Conservation (phyloP, 2,113 vertebrate species). For the Marcusenius ussheri region DNA sequence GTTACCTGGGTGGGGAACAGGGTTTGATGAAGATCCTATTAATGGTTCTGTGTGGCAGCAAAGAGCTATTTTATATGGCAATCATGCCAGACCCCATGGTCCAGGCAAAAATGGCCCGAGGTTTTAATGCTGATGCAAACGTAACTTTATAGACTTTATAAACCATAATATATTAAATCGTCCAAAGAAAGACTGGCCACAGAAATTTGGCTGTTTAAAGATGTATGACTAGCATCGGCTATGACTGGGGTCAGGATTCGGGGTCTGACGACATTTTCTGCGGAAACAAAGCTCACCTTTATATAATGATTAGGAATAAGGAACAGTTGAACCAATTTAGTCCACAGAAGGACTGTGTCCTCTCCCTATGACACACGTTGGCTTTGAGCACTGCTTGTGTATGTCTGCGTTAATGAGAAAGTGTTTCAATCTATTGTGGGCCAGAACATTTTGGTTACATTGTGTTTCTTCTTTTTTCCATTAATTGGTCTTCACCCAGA, state of each 20-base stretch:
- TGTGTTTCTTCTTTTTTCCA: background rate
- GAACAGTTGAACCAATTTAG: background rate
- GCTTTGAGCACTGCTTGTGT: background rate
- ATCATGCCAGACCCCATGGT: background rate
- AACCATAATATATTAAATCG: background rate
- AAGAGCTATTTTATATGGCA: background rate
- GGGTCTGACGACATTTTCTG: background rate
- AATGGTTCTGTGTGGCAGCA: background rate
- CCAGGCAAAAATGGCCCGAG: background rate
- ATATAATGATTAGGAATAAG: background rate
- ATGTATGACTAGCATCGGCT: background rate
- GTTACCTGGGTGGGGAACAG: background rate
- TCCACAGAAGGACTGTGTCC: background rate
- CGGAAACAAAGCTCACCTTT: background rate
- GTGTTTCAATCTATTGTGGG: background rate
- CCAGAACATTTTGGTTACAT: background rate
- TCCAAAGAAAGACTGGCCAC: background rate
- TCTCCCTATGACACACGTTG: background rate
- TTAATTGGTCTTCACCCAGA: background rate
- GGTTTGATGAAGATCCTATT: background rate
- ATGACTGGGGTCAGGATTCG: background rate
- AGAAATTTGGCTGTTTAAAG: background rate
- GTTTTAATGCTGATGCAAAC: background rate
- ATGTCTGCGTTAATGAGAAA: background rate
- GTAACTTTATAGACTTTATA: background rate